phyloP scores from a whole-genome alignment of 2,113 vertebrate species.

The Heterotilapia buettikoferi region DNA sequence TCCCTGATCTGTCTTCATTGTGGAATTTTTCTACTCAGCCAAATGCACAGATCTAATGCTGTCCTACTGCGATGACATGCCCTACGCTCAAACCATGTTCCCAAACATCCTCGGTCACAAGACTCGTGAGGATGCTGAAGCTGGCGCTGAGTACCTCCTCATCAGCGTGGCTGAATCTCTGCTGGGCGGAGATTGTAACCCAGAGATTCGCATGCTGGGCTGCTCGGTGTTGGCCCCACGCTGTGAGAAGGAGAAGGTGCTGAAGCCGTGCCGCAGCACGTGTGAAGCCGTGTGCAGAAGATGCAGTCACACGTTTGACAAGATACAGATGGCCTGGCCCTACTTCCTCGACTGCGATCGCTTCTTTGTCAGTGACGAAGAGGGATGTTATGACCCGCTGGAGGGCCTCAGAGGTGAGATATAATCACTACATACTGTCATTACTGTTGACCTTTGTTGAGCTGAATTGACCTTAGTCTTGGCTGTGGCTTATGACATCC shows the following conservation, averaged over 20 bases:
- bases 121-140: constrained; percentile 74
- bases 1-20: neutral
- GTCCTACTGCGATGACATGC: constrained; percentile 79
- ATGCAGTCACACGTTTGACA: constrained; percentile 81
- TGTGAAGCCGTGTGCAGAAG: constrained; percentile 75
- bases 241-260: constrained; percentile 69
- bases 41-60: constrained; percentile 77
- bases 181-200: constrained; percentile 84
- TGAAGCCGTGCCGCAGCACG: constrained; percentile 78
- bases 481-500: neutral
- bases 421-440: neutral
- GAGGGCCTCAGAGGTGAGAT: constrained; percentile 78
- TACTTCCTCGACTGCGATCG: constrained; percentile 90
- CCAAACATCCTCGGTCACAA: constrained; percentile 83
- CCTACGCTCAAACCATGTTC: constrained; percentile 78
- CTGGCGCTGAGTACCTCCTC: constrained; percentile 84
- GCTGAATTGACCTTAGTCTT: neutral
- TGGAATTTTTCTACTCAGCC: constrained; percentile 58
- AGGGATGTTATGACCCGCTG: constrained; percentile 87
- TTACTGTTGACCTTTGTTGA: neutral
- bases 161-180: constrained; percentile 83
- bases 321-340: constrained; percentile 94
- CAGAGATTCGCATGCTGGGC: constrained; percentile 83
- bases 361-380: constrained; percentile 79
- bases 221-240: constrained; percentile 84